These are phyloP conservation scores for Hucho hucho DNA, from an alignment of 2,113 vertebrate genomes.

Conservation along the genomic window DNA sequence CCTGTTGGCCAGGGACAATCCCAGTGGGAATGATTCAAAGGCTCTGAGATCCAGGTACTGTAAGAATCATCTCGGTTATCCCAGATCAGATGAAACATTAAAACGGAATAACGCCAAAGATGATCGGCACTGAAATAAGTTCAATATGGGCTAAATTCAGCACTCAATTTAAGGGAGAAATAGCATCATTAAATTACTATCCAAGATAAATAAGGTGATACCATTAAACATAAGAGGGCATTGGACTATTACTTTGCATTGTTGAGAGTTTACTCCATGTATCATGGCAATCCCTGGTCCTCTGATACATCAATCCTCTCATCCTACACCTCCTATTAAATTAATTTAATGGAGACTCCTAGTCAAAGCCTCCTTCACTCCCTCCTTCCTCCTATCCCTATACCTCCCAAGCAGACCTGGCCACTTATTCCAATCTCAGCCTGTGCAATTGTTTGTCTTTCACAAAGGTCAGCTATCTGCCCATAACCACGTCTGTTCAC, in stretches of 20 bases:
- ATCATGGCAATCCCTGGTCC: slow-evolving; percentile 16
- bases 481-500: slow-evolving; percentile 48
- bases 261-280: background rate
- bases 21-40: background rate
- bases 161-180: too few species aligned
- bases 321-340: slow-evolving; percentile 2
- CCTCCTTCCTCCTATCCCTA: slow-evolving; percentile 2
- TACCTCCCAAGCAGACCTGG: slow-evolving; percentile 2
- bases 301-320: slow-evolving; percentile 33
- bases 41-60: background rate
- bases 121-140: too few species aligned
- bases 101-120: too few species aligned
- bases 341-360: background rate
- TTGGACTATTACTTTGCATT: too few species aligned
- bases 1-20: background rate
- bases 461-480: slow-evolving; percentile 47
- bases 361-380: background rate
- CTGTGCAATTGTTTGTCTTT: slow-evolving; percentile 33
- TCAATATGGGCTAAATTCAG: too few species aligned
- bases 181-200: too few species aligned
- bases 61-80: too few species aligned
- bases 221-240: too few species aligned
- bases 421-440: slow-evolving; percentile 26
- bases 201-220: too few species aligned
- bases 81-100: too few species aligned